Base-by-base conservation (phyloP, 2,113 vertebrate species). In the Plecturocebus donacophilus region DNA sequence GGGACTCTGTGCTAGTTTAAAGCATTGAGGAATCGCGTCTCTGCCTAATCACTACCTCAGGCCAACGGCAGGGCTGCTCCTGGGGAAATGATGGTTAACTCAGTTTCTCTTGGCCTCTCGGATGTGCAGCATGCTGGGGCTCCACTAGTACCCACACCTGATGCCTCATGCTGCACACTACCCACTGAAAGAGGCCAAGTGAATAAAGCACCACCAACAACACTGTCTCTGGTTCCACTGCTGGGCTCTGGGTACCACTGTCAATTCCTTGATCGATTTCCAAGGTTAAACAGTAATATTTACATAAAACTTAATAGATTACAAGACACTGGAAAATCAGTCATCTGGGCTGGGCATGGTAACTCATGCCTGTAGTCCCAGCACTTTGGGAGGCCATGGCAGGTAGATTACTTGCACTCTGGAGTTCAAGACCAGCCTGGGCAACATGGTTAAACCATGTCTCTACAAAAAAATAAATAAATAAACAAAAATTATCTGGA, bases 1-100 rank as follows among this genome's bases (percentile, higher is more conserved):
- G 27, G 70, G 40, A 19, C 54, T 45, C 21, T 20, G 42, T n/a
- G 17, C 27, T 20, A 30, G 75, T 25, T 40, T 10, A 52, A 66
- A 56, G 52, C 13, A 38, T 42, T 0, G 23, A 89, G 54, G 45
- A 91, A 20, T 3, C 4, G 11, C 61, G 52, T 79, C 79, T 89
- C 75, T 16, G 32, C 9, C 38, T 42, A 5, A 45, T 30, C 3
- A 35, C 32, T 38, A 10, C 42, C 30, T 95, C 42, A 40, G 11
- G 35, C 56, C 27, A 4, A 58, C 0, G 11, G 47, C 68, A 32
- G 23, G 56, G 32, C 20, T 32, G 6, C 38, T 56, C 49, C 35
- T 3, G 7, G 0, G 14, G 2, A 11, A 21, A 61, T 9, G 38
- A 81, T 3, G 61, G 38, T 38, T 1, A 5, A 38, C 21, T 23